Evolutionary conservation across 2,797 vertebrate species (phyloP).

Genomic region (Rhinoraja longicauda): DNA sequence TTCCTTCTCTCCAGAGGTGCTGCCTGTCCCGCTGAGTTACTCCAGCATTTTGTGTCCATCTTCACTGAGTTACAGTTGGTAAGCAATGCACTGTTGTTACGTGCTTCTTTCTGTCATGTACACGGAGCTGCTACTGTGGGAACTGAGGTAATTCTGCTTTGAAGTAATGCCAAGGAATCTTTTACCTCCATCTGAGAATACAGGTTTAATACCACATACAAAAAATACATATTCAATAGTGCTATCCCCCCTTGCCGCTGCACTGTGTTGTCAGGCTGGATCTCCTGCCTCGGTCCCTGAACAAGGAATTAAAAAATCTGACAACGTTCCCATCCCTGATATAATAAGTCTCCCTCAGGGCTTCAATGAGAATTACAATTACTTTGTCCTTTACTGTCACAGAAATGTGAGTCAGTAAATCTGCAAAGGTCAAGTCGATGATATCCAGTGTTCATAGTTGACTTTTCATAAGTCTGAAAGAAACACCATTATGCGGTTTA

Average conservation of each 20-base stretch:
- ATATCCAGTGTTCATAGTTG: not conserved
- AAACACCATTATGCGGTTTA: not conserved
- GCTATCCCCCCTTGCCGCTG: not conserved
- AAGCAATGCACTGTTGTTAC: not conserved
- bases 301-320: not conserved
- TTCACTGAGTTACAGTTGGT: not conserved
- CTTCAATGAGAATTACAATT: not conserved
- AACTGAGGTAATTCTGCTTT: not conserved
- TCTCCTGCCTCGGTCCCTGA: not conserved
- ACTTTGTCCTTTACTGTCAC: not conserved
- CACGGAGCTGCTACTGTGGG: constrained; percentile 39
- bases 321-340: not conserved
- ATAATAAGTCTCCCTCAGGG: not conserved
- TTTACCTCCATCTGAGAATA: not conserved
- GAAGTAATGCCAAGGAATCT: not conserved
- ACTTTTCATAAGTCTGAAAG: not conserved
- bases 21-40: too few species aligned
- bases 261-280: not conserved
- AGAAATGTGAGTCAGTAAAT: not conserved
- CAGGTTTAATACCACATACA: not conserved
- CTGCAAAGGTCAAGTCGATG: not conserved
- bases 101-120: constrained; percentile 47
- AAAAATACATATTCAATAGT: not conserved
- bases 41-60: too few species aligned
- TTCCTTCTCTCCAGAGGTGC: too few species aligned